A percentile compares a stretch with the other conserved stretches of the same genome.
phyloP scores from a whole-genome alignment of 2,113 vertebrate genomes.

The Ochotona princeps region DNA sequence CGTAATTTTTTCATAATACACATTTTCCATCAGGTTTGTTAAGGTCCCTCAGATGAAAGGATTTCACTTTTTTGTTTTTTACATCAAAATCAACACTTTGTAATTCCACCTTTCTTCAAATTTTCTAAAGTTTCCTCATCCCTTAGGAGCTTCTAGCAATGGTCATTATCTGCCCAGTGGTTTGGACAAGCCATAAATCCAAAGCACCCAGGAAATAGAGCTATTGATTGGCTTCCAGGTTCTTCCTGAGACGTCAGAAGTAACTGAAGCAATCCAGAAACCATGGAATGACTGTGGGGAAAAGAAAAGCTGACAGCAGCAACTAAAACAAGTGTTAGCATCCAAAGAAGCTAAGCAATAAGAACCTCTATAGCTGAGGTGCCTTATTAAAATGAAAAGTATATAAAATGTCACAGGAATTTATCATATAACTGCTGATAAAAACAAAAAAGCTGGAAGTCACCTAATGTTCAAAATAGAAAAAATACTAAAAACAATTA shows the following conservation, averaged over 20 bases:
- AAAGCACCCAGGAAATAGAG: neutral
- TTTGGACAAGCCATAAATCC: neutral
- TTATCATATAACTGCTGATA: neutral
- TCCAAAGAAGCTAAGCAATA: neutral
- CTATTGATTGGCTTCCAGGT: neutral
- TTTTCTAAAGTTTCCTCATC: neutral
- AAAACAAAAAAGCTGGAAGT: slow-evolving; percentile 9
- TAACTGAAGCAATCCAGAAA: slow-evolving; percentile 1
- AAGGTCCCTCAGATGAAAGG: too few species aligned
- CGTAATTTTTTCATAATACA: too few species aligned
- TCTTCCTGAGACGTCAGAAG: slow-evolving; percentile 13
- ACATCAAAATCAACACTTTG: too few species aligned
- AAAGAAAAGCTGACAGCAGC: neutral
- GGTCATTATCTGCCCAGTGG: neutral
- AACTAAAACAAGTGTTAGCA: neutral
- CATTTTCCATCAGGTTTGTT: too few species aligned
- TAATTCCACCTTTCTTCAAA: too few species aligned
- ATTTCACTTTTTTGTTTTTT: too few species aligned
- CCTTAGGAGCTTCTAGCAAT: neutral
- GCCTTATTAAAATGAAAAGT: neutral
- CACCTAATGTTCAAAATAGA: neutral
- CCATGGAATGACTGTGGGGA: neutral
- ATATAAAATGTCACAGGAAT: neutral
- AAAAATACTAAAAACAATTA: neutral
- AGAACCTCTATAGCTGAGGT: neutral